Conservation (phyloP, 2,888 invertebrate species). For the Thecocarcelia acutangulata region DNA sequence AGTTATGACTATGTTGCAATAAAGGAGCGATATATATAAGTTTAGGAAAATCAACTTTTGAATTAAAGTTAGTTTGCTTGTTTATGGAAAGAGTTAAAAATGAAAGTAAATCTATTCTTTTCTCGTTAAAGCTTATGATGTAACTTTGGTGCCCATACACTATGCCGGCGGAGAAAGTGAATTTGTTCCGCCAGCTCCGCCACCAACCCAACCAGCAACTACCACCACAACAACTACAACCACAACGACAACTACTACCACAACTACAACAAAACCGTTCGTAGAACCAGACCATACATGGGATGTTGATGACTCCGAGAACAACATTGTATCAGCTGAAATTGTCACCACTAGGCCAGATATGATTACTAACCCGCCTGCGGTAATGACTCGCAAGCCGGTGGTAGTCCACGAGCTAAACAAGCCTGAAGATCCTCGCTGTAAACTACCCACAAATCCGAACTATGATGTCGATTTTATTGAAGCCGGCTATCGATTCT, state of each 20-base stretch:
- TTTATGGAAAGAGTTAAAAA: no score
- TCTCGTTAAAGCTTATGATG: slow-evolving; percentile 76
- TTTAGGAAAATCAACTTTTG: no score
- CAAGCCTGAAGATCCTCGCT: slow-evolving; percentile 77
- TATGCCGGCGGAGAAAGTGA: slow-evolving; percentile 77
- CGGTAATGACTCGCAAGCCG: slow-evolving; percentile 72
- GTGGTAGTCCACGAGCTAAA: slow-evolving; percentile 70
- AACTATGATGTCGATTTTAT: slow-evolving; percentile 78
- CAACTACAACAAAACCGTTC: slow-evolving; percentile 51
- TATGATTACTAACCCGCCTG: slow-evolving; percentile 61
- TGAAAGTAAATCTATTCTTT: not conserved
- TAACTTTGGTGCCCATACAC: slow-evolving; percentile 73
- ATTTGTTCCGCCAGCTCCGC: slow-evolving; percentile 62
- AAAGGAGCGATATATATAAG: no score
- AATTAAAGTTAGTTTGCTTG: no score
- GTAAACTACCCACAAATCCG: slow-evolving; percentile 79
- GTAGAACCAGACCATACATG: slow-evolving; percentile 67
- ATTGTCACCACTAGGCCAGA: slow-evolving; percentile 62
- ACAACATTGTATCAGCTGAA: slow-evolving; percentile 51
- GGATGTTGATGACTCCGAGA: slow-evolving; percentile 68
- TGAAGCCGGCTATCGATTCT: slow-evolving; percentile 79
- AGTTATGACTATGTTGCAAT: no score
- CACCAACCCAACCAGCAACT: slow-evolving; percentile 71
- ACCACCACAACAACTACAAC: slow-evolving; percentile 75
- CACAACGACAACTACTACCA: slow-evolving; percentile 72